Evolutionary conservation across 2,888 invertebrate species (phyloP).

Genomic region (Mellilla xanthometata): DNA sequence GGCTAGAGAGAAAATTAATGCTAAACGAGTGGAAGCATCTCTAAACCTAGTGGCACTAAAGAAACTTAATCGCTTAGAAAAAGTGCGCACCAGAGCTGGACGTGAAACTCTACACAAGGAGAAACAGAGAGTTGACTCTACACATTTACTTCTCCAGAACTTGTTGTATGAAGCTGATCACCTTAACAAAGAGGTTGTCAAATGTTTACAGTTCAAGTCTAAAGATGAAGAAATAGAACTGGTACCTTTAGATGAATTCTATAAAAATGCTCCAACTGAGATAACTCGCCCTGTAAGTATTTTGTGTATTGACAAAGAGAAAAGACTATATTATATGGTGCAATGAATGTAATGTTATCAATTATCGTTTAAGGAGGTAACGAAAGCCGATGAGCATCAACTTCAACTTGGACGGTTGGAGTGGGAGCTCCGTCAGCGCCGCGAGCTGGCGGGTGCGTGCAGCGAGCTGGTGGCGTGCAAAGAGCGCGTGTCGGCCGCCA

Average conservation of each 20-base stretch:
- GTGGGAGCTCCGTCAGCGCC: constrained; percentile 95
- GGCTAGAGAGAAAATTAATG: constrained; percentile 84
- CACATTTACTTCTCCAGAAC: constrained; percentile 95
- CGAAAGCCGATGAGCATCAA: constrained; percentile 88
- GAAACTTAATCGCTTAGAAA: constrained; percentile 94
- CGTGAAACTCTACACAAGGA: constrained; percentile 91
- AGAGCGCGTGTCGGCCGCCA: constrained; percentile 88
- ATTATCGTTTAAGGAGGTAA: constrained; percentile 80
- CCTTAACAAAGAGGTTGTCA: constrained; percentile 96
- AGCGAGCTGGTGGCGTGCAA: constrained; percentile 89
- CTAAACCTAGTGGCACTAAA: constrained; percentile 92
- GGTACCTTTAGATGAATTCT: constrained; percentile 92
- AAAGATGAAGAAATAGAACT: constrained; percentile 97
- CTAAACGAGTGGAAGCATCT: constrained; percentile 88
- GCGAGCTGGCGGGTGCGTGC: constrained; percentile 90
- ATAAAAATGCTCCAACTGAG: constrained; percentile 87
- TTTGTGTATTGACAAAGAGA: too few relatives aligned
- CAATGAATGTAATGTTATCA: too few relatives aligned
- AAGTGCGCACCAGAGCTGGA: constrained; percentile 91
- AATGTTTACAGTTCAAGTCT: constrained; percentile 97
- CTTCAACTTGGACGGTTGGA: constrained; percentile 92
- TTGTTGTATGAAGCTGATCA: constrained; percentile 96
- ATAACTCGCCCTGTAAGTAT: constrained; percentile 85
- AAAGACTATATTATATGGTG: too few relatives aligned
- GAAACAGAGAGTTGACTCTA: constrained; percentile 94